phyloP scores from a whole-genome alignment of 2,888 invertebrate species.

The Polyommatus icarus region DNA sequence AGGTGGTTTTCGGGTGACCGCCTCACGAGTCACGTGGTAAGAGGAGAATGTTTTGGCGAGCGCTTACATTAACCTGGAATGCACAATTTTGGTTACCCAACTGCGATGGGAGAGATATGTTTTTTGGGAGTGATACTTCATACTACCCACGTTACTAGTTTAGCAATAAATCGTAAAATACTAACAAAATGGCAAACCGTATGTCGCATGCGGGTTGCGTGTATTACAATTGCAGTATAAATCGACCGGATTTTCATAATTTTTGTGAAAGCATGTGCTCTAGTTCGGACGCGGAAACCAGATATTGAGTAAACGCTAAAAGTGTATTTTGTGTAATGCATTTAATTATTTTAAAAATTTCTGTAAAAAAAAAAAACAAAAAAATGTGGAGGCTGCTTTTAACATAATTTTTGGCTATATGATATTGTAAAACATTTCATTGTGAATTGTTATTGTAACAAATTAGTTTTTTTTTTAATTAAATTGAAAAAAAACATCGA shows the following conservation, averaged over 20 bases:
- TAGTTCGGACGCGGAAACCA: not conserved
- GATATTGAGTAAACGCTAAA: slow-evolving; percentile 5
- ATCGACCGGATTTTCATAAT: slow-evolving; percentile 17
- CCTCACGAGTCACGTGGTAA: not conserved
- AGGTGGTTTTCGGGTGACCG: slow-evolving; percentile 25
- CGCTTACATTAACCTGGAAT: not conserved
- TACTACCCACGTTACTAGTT: too few species aligned
- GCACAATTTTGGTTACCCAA: not conserved
- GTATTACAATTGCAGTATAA: not conserved
- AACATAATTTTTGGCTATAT: too few species aligned
- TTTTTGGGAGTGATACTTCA: too few species aligned
- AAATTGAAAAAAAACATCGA: too few species aligned
- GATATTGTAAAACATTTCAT: too few species aligned
- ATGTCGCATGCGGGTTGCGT: slow-evolving; percentile 5
- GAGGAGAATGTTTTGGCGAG: not conserved
- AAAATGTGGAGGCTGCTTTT: not conserved
- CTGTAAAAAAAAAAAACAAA: not conserved
- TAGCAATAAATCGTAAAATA: not conserved
- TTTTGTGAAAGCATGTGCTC: slow-evolving; percentile 12
- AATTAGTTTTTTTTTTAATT: too few species aligned
- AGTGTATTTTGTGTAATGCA: not conserved
- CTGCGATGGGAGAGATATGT: too few species aligned
- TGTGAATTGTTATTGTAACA: too few species aligned
- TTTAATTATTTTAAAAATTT: not conserved
- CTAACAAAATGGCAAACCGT: not conserved